Base-by-base conservation (phyloP, 1,140 invertebrate genomes). In the Leucophenga varia region DNA sequence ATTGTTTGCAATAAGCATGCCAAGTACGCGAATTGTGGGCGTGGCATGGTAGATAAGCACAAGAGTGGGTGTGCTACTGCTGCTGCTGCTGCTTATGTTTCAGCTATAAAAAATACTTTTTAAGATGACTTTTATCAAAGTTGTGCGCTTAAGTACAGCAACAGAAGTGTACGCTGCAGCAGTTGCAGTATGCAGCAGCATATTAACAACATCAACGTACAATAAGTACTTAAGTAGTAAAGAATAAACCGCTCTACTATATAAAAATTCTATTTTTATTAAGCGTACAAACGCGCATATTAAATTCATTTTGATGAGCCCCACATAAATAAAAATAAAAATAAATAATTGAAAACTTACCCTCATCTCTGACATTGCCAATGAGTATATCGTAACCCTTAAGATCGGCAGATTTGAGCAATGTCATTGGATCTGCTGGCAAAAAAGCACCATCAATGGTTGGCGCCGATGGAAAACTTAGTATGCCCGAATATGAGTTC, bases 311-410 rank as follows among this genome's bases (percentile, higher is more conserved):
- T 20, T 35, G 3, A 22, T 18, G 3, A n/a, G 16, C 7, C 47
- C 9, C 14, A n/a, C 3, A 13, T 19, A 12, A 10, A 36, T 30
- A 41, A 34, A 35, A 43, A 21, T 42, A 43, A 44, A 36, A 35
- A 41, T 31, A 35, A 43, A 21, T 42, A 43, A 44, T 47, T 14
- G 31, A 54, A n/a, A n/a, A 64, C 81, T 80, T 77, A 93, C 91
- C 91, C 84, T 93, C 91, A 75, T 94, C 90, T 68, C 87, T 81
- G 72, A 93, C 93, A 76, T 89, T 92, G 43, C 91, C 91, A 52
- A 94, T 85, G 7, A 94, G 76, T 35, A 94, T 87, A 65, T 93
- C 89, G 35, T 87, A 89, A 53, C 90, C 87, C 58, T 88, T 84
- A 55, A 91, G 90, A 67, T 90, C 85, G 0, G 86, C 86, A 51